Evolutionary conservation across 1,140 invertebrate species (phyloP).

Genomic region (Phocides pigmalion): DNA sequence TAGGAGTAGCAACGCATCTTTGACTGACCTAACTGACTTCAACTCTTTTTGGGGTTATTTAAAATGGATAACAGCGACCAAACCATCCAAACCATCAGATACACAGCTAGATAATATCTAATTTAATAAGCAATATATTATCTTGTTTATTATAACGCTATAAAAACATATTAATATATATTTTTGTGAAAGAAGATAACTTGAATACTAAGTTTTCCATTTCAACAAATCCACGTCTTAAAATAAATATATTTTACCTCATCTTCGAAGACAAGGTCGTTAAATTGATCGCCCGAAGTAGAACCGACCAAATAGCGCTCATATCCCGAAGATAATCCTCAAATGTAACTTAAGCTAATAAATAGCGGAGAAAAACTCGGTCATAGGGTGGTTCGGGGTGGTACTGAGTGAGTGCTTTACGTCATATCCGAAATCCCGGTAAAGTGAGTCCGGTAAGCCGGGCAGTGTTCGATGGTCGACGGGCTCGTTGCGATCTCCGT

Average conservation of each 20-base stretch:
- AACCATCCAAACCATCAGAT: too few species aligned
- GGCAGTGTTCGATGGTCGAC: conserved; percentile 72
- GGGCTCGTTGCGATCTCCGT: conserved; percentile 73
- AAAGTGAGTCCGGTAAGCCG: conserved; percentile 75
- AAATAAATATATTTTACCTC: neutral
- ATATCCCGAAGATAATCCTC: conserved; percentile 42
- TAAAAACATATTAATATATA: too few species aligned
- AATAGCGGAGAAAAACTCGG: conserved; percentile 73
- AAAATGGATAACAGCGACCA: too few species aligned
- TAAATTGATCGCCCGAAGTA: conserved; percentile 14
- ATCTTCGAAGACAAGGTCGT: conserved; percentile 12
- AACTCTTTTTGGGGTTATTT: too few species aligned
- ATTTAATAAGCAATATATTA: too few species aligned
- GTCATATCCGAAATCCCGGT: conserved; percentile 82
- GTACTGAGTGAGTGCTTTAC: conserved; percentile 78
- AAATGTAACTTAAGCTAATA: conserved; percentile 66
- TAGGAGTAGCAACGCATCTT: too few species aligned
- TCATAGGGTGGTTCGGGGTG: conserved; percentile 53
- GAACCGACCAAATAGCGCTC: conserved; percentile 24
- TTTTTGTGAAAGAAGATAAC: too few species aligned
- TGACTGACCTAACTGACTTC: too few species aligned
- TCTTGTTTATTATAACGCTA: too few species aligned
- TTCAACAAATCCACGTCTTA: conserved; percentile 2
- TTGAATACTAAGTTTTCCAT: neutral
- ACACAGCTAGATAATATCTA: too few species aligned